Evolutionary conservation across 2,797 vertebrate species (phyloP), one percentile per base, ranked within the genome.

Genomic region (Myotis planiceps): DNA sequence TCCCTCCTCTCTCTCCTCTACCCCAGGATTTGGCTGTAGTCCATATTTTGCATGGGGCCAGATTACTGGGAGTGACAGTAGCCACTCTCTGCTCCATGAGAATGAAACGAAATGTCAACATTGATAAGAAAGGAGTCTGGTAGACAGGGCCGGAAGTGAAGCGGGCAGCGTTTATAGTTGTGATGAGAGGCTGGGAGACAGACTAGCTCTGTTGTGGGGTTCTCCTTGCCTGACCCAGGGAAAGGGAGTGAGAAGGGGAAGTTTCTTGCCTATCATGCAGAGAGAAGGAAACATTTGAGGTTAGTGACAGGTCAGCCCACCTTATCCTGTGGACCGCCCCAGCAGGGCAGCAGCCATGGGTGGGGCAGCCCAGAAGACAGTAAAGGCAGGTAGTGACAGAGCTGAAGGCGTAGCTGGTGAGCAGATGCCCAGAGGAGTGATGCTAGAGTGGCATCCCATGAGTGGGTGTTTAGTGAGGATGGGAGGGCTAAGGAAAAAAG

Each of bases 171-270:
- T 47, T 23, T 29, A 9, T 19, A 6, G 66, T 29, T 42, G 39
- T 21, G 55, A 6, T 39, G 69, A 68, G 23, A 42, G 42, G 55
- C 37, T 72, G 27, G 74, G 82, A 37, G 53, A 47, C 53, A 72
- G 32, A n/a, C 47, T 10, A 12, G 13, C 29, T 29, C 19, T 53
- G 25, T 53, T 10, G 21, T 34, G 79, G 63, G 74, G 39, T 75
- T 71, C 84, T 80, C 90, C 34, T 58, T 0, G 34, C 34, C 27
- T 60, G 0, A 4, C 80, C 53, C 18, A 8, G 6, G 13, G n/a
- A 69, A 32, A 84, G 63, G 90, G 88, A 51, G 63, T 37, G 15
- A 69, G 81, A 90, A 84, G 83, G 47, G 74, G 76, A 87, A 90
- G 87, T 81, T n/a, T 16, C 80, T 49, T 27, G 66, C 19, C 6